Conservation (phyloP, 2,888 invertebrate species). For the Drosophila macrospina region DNA sequence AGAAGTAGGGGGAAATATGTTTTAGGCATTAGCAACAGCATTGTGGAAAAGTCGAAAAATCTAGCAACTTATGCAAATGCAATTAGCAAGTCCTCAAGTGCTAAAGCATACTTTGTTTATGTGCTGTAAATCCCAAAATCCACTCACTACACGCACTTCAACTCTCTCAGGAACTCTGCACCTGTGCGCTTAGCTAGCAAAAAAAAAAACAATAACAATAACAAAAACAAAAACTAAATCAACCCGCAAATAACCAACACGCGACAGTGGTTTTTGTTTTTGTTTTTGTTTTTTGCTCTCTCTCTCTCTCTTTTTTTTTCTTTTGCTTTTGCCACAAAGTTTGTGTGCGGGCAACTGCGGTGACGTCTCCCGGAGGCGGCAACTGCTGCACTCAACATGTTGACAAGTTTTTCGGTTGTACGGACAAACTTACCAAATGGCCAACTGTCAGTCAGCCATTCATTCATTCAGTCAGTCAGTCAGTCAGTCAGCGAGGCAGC, state of each 20-base stretch:
- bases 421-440: conserved; percentile 65
- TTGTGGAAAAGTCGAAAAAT: not conserved
- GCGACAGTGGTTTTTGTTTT: conserved; percentile 24
- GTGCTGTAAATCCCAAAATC: conserved; percentile 38
- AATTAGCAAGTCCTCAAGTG: conserved; percentile 31
- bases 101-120: conserved; percentile 17
- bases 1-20: not conserved
- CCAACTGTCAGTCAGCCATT: conserved; percentile 51
- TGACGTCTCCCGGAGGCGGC: conserved; percentile 48
- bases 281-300: not conserved
- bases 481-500: conserved; percentile 38
- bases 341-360: conserved; percentile 56
- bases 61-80: conserved; percentile 30
- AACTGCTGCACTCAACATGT: conserved; percentile 75
- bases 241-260: conserved; percentile 53
- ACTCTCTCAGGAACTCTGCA: conserved; percentile 48
- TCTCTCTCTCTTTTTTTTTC: no score
- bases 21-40: not conserved
- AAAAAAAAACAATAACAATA: no score
- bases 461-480: conserved; percentile 34
- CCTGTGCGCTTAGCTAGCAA: conserved; percentile 28
- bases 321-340: conserved; percentile 41
- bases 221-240: conserved; percentile 11
- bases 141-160: conserved; percentile 52
- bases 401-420: conserved; percentile 69